Percentiles rank a stretch among this genome's conserved stretches.
Conservation (phyloP, 2,113 vertebrate genomes). For the Malaclemys terrapin region DNA sequence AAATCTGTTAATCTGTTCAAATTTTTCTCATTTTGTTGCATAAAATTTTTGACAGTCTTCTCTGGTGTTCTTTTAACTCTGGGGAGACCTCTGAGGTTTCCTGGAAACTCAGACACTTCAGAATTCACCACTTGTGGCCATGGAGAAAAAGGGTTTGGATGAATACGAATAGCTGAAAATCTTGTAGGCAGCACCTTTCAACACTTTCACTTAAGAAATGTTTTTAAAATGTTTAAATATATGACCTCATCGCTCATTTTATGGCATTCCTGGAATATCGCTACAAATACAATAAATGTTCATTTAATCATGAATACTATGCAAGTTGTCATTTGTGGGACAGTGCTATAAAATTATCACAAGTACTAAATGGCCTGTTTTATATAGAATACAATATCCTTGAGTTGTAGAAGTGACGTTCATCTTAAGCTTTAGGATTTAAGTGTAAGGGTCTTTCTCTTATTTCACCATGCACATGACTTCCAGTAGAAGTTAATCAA, state of each 20-base stretch:
- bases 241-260: slow-evolving; percentile 70
- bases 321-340: slow-evolving; percentile 64
- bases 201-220: slow-evolving; percentile 62
- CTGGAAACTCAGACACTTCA: slow-evolving; percentile 23
- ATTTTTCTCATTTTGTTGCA: slow-evolving; percentile 35
- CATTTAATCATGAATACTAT: slow-evolving; percentile 58
- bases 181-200: slow-evolving; percentile 40
- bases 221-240: slow-evolving; percentile 74
- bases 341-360: slow-evolving; percentile 69
- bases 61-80: slow-evolving; percentile 29
- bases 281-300: slow-evolving; percentile 75
- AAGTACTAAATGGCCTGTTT: slow-evolving; percentile 75
- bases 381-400: slow-evolving; percentile 74
- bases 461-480: slow-evolving; percentile 40
- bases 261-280: slow-evolving; percentile 72
- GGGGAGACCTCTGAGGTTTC: slow-evolving; percentile 12
- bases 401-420: slow-evolving; percentile 58
- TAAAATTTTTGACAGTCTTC: background rate
- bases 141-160: slow-evolving; percentile 10
- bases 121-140: slow-evolving; percentile 1
- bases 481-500: slow-evolving; percentile 67
- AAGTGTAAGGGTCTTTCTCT: slow-evolving; percentile 66
- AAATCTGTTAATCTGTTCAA: slow-evolving; percentile 18
- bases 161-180: background rate
- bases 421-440: slow-evolving; percentile 53